A percentile compares a stretch with the other conserved stretches of the same genome.
Conservation (phyloP, 2,113 vertebrate genomes). For the Nettapus auritus region DNA sequence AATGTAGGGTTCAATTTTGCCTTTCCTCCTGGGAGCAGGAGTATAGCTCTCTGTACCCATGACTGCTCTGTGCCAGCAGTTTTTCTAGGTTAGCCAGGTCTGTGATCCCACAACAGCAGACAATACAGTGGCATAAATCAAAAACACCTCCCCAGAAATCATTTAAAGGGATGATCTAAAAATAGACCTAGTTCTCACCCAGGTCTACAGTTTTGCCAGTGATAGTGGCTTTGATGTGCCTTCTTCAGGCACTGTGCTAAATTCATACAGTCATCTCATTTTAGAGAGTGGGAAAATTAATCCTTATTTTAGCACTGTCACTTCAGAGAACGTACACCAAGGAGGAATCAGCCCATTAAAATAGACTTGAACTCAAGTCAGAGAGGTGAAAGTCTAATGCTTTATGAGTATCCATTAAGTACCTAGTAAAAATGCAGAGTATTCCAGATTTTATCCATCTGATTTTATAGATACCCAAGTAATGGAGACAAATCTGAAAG, state of each 20-base stretch:
- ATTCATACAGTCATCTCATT: constrained; percentile 31
- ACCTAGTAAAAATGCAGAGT: constrained; percentile 17
- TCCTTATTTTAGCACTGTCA: constrained; percentile 14
- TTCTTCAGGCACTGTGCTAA: constrained; percentile 8
- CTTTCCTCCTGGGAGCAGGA: not conserved
- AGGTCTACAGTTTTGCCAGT: not conserved
- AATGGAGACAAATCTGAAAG: constrained; percentile 30
- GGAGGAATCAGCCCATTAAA: constrained; percentile 33
- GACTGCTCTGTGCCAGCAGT: not conserved
- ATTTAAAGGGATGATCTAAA: constrained; percentile 13
- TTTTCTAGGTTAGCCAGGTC: not conserved
- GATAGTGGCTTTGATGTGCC: not conserved
- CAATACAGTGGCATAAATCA: not conserved
- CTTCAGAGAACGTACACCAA: not conserved
- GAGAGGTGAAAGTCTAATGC: not conserved
- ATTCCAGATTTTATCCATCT: constrained; percentile 18
- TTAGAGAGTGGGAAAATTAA: constrained; percentile 41
- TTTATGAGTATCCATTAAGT: constrained; percentile 22
- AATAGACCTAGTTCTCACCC: constrained; percentile 11
- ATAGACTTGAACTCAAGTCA: constrained; percentile 23
- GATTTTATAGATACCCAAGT: not conserved
- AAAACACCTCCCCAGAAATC: not conserved
- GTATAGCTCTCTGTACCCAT: not conserved
- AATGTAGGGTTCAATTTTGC: not conserved
- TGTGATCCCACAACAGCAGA: not conserved